Conservation (phyloP, 2,113 vertebrate species). For the Myotis brandtii region DNA sequence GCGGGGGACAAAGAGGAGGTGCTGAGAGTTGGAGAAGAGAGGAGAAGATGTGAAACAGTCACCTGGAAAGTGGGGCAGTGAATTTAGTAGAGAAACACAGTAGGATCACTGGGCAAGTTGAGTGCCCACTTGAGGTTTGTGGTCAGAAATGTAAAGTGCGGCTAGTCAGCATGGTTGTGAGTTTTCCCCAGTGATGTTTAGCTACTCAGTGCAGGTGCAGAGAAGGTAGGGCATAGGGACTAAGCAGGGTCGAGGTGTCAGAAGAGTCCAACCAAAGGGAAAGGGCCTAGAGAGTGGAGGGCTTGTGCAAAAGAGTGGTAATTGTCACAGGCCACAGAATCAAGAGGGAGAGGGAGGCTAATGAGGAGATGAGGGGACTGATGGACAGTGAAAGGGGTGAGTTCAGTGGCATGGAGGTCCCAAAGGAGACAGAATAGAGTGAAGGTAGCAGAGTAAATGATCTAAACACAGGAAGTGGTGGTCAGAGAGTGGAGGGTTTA, state of each 20-base stretch:
- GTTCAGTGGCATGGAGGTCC: not conserved
- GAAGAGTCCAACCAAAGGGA: not conserved
- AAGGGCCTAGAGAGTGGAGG: not conserved
- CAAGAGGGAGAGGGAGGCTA: not conserved
- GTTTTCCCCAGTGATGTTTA: not conserved
- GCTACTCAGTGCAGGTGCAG: constrained; percentile 21
- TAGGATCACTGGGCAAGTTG: constrained; percentile 15
- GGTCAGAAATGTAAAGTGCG: constrained; percentile 41
- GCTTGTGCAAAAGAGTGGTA: not conserved
- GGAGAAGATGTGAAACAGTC: constrained; percentile 36
- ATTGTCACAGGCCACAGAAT: not conserved
- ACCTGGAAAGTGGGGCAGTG: not conserved
- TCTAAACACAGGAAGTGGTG: not conserved
- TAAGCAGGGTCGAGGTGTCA: not conserved
- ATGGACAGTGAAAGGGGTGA: not conserved
- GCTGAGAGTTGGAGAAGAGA: not conserved
- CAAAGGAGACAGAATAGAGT: not conserved
- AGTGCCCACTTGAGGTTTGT: constrained; percentile 55
- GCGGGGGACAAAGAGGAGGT: not conserved
- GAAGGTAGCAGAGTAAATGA: not conserved
- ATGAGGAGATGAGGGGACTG: not conserved
- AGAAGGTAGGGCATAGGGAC: not conserved
- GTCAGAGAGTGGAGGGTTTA: not conserved
- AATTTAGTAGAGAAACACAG: constrained; percentile 41
- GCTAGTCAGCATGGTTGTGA: not conserved